Conservation (phyloP, 2,888 invertebrate genomes). For the Phaedon cochleariae region DNA sequence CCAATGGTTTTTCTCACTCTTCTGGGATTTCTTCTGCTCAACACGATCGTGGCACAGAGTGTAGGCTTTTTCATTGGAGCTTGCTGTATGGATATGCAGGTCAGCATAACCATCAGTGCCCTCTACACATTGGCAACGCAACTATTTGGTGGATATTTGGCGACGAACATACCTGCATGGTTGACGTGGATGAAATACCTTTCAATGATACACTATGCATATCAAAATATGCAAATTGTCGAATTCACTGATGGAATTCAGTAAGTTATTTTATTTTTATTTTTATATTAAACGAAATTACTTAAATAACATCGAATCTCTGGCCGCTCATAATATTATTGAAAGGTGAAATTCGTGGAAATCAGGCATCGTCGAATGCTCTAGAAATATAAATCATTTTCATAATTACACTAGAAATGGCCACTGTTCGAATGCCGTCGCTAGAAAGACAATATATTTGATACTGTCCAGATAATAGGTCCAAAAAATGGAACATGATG, state of each 20-base stretch:
- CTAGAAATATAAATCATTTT: too few relatives aligned
- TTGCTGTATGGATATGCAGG: slow-evolving; percentile 79
- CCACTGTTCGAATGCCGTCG: too few relatives aligned
- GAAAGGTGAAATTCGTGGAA: too few relatives aligned
- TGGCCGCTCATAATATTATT: too few relatives aligned
- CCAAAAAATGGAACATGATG: too few relatives aligned
- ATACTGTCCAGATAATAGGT: too few relatives aligned
- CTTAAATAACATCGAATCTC: too few relatives aligned
- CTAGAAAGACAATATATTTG: too few relatives aligned
- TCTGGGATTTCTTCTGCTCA: slow-evolving; percentile 73
- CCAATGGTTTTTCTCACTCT: slow-evolving; percentile 74
- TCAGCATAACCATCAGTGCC: slow-evolving; percentile 79
- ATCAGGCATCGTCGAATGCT: too few relatives aligned
- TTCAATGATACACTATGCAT: slow-evolving; percentile 82
- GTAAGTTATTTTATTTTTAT: slow-evolving; percentile 65
- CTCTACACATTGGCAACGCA: slow-evolving; percentile 80
- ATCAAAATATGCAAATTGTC: slow-evolving; percentile 82
- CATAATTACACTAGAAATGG: too few relatives aligned
- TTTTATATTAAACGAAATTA: too few relatives aligned
- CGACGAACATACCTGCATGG: slow-evolving; percentile 77
- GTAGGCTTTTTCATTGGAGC: slow-evolving; percentile 83
- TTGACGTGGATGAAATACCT: slow-evolving; percentile 78
- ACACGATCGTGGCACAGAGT: slow-evolving; percentile 79
- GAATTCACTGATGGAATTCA: slow-evolving; percentile 76
- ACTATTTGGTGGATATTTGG: slow-evolving; percentile 78